These are phyloP conservation scores for Scelioninae gen. 2 DNA, from an alignment of 2,888 invertebrate genomes.

Conservation along the genomic window DNA sequence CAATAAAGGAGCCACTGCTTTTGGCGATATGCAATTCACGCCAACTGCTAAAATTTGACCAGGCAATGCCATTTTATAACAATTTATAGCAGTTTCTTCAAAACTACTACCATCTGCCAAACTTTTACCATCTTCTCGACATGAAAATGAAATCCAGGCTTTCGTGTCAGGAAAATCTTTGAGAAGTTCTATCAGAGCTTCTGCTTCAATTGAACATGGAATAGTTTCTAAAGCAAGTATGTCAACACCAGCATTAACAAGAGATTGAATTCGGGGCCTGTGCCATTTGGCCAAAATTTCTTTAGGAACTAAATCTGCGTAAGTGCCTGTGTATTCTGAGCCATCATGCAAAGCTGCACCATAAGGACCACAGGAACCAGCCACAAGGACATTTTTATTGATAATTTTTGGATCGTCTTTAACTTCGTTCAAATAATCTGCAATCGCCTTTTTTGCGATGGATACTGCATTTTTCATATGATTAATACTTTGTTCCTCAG, in stretches of 20 bases:
- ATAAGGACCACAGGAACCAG: slow-evolving; percentile 93
- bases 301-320: slow-evolving; percentile 81
- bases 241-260: slow-evolving; percentile 88
- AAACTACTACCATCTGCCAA: slow-evolving; percentile 89
- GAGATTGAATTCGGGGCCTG: slow-evolving; percentile 84
- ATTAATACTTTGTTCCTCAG: slow-evolving; percentile 81
- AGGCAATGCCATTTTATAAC: slow-evolving; percentile 78
- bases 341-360: slow-evolving; percentile 92
- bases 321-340: slow-evolving; percentile 92
- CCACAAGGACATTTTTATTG: slow-evolving; percentile 78
- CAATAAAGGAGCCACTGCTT: slow-evolving; percentile 79
- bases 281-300: slow-evolving; percentile 87
- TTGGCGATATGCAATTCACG: slow-evolving; percentile 88
- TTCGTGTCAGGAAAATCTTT: slow-evolving; percentile 85
- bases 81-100: slow-evolving; percentile 81
- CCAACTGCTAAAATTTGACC: slow-evolving; percentile 89
- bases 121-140: slow-evolving; percentile 80
- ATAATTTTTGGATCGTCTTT: slow-evolving; percentile 46
- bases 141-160: slow-evolving; percentile 92
- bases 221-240: slow-evolving; percentile 93
- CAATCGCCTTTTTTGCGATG: slow-evolving; percentile 83
- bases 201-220: slow-evolving; percentile 88
- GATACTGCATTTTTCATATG: slow-evolving; percentile 85
- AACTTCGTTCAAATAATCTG: slow-evolving; percentile 58
- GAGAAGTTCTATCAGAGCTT: slow-evolving; percentile 86